Evolutionary conservation across 1,140 invertebrate species (phyloP).

Genomic region (Drosophila busckii): DNA sequence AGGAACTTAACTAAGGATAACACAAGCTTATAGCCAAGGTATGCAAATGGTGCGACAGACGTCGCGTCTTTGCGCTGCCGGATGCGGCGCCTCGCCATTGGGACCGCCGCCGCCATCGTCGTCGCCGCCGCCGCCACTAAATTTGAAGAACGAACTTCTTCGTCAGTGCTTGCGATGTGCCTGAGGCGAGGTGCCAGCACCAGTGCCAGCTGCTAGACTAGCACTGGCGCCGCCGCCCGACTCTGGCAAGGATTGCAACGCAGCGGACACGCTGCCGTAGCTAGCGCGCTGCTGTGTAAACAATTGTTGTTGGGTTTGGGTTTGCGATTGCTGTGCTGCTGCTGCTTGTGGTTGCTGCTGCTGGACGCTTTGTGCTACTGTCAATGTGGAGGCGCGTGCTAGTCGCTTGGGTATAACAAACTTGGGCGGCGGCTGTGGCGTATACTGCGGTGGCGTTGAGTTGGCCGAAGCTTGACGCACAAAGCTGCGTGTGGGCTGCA

Average conservation of each 20-base stretch:
- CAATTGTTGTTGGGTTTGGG: too few species aligned
- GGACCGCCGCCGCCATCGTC: constrained; percentile 42
- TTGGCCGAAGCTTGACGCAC: constrained; percentile 70
- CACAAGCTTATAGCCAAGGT: constrained; percentile 55
- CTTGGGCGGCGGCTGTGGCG: constrained; percentile 80
- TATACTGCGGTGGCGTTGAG: constrained; percentile 78
- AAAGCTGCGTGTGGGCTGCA: constrained; percentile 49
- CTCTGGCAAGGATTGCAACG: constrained; percentile 58
- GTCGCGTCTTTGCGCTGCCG: constrained; percentile 52
- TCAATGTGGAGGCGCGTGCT: constrained; percentile 58
- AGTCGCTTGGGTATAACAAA: constrained; percentile 82
- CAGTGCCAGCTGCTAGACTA: constrained; percentile 27
- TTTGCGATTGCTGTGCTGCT: constrained; percentile 38
- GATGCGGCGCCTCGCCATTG: constrained; percentile 59
- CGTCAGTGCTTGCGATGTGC: constrained; percentile 75
- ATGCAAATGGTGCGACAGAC: constrained; percentile 75
- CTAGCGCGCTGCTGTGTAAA: constrained; percentile 54
- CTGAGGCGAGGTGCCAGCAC: constrained; percentile 58
- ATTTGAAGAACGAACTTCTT: constrained; percentile 78
- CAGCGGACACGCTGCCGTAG: constrained; percentile 60
- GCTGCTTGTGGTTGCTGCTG: constrained; percentile 12
- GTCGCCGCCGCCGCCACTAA: constrained; percentile 23
- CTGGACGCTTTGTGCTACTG: constrained; percentile 5
- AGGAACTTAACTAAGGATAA: constrained; percentile 1
- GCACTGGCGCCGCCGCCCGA: constrained; percentile 23